Conservation (phyloP, 2,888 invertebrate genomes). For the Himalopsyche anomala region DNA sequence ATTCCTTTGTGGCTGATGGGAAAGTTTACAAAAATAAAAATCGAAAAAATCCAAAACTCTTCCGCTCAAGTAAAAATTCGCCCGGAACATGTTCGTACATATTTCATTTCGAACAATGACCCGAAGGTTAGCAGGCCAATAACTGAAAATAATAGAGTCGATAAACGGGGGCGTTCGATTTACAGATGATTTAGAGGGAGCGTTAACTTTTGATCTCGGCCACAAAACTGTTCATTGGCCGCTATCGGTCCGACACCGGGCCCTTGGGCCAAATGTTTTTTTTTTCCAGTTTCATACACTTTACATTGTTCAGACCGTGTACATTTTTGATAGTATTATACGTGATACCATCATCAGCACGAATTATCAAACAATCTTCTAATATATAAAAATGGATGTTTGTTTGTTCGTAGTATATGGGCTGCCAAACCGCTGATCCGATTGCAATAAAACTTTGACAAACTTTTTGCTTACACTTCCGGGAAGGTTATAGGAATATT, state of each 20-base stretch:
- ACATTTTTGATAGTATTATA: too few species aligned
- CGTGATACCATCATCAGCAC: too few species aligned
- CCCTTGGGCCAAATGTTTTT: slow-evolving; percentile 29
- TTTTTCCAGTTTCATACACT: neutral
- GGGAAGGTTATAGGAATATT: too few species aligned
- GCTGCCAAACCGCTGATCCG: too few species aligned
- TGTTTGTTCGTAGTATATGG: too few species aligned
- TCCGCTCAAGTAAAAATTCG: slow-evolving; percentile 2
- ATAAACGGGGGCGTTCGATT: slow-evolving; percentile 41
- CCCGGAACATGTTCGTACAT: slow-evolving; percentile 39
- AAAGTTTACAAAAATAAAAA: neutral
- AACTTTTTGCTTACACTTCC: too few species aligned
- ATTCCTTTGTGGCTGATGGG: neutral
- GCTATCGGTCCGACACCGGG: slow-evolving; percentile 31
- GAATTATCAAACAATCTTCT: too few species aligned
- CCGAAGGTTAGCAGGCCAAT: slow-evolving; percentile 40
- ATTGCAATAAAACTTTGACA: too few species aligned
- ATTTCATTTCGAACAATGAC: slow-evolving; percentile 28
- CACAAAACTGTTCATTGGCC: slow-evolving; percentile 39
- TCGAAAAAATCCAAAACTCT: neutral
- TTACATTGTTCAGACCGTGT: too few species aligned
- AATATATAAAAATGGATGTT: too few species aligned
- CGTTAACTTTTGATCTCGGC: slow-evolving; percentile 48
- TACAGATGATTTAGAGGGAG: slow-evolving; percentile 45
- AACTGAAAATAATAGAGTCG: slow-evolving; percentile 46